Evolutionary conservation across 2,113 vertebrate species (phyloP).

Genomic region (Chlorodrepanis virens): DNA sequence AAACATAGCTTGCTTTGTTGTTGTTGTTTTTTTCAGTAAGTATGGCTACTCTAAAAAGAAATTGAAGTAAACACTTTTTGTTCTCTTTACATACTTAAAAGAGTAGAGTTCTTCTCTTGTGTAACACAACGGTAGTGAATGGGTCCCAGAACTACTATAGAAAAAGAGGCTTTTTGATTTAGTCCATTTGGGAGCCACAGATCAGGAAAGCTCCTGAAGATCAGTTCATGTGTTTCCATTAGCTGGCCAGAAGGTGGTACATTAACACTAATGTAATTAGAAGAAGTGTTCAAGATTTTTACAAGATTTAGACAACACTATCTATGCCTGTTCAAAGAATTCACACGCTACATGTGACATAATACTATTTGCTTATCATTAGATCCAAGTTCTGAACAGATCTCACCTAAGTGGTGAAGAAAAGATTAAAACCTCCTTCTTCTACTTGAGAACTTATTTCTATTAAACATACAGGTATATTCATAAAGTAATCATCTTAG

Average conservation of each 20-base stretch:
- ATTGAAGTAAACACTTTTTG: neutral
- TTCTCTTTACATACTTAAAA: neutral
- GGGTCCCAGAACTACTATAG: neutral
- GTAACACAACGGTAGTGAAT: neutral
- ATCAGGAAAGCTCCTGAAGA: neutral
- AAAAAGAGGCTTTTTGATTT: neutral
- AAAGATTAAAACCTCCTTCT: neutral
- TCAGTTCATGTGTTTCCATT: constrained; percentile 1
- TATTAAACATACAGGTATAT: neutral
- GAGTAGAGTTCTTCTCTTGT: neutral
- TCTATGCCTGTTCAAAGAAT: neutral
- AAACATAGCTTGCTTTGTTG: neutral
- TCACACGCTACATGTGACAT: neutral
- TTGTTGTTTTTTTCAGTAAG: neutral
- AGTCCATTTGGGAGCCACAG: neutral
- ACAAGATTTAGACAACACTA: neutral
- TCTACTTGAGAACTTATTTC: neutral
- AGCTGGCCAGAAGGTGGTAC: constrained; percentile 65
- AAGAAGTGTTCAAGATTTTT: neutral
- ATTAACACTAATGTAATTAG: neutral
- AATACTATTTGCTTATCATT: neutral
- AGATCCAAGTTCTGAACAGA: neutral
- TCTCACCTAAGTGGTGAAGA: neutral
- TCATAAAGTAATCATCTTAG: neutral
- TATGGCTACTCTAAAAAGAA: neutral